Base-by-base conservation (phyloP, 2,888 invertebrate genomes). In the Drosophila yooni region DNA sequence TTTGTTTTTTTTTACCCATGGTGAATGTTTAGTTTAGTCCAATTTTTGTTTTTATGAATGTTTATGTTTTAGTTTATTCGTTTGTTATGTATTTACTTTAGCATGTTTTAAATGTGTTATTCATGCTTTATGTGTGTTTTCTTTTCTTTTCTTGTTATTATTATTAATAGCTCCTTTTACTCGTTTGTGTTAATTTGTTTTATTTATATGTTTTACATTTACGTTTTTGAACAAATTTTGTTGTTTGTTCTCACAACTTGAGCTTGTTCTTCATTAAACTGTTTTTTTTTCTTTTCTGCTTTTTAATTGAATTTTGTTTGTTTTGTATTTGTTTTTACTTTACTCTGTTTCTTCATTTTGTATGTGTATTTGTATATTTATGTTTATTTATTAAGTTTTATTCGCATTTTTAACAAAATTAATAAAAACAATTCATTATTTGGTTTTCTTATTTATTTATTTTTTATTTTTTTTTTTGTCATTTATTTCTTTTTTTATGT, bases 371-470 rank as follows among this genome's bases (percentile, higher is more conserved):
- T 81, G 74, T 82, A 74, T 82, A 73, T 73, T 67, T 73, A 57
- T 70, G 67, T 73, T 76, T 71, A 76, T 76, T 82, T 82, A 73
- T 80, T 74, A 76, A 65, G 77, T 75, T 78, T 79, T 81, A 77
- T 78, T 75, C 69, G 76, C 81, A 79, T 76, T 81, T 75, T 86
- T 88, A 87, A 88, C 88, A 87, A 86, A 88, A 87, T 87, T 86
- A 87, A 86, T 87, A 86, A 86, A 88, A 87, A 87, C 86, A 87
- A 84, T 84, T 69, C 61, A 67, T 73, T 74, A 70, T 79, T 82
- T 82, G 65, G 74, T 66, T 72, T 78, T 74, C 65, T 69, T 65
- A 51, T 61, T 67, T 69, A 46, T 46, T 46, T 67, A 21, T 48
- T 63, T 48, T n/a, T 57, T 43, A 65, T n/a, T 46, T 65, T 58